A percentile compares a stretch with the other conserved stretches of the same genome.
These are phyloP conservation scores for Poecilobothrus nobilitatus DNA, from an alignment of 2,888 invertebrate genomes.

Conservation along the genomic window DNA sequence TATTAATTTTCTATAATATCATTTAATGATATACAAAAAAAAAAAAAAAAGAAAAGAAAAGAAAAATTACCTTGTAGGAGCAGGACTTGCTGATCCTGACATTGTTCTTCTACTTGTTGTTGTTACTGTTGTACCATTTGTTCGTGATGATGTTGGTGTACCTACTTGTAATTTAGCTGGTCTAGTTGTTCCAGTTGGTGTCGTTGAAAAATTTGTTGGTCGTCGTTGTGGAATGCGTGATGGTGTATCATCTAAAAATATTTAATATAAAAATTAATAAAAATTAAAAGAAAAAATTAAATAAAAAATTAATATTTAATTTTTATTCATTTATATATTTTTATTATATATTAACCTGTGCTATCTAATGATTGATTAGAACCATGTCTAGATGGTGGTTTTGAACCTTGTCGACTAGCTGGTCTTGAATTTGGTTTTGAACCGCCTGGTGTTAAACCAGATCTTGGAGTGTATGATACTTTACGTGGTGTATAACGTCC, in stretches of 20 bases:
- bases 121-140: conserved; percentile 57
- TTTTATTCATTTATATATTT: not conserved
- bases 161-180: conserved; percentile 51
- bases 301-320: conserved; percentile 14
- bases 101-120: conserved; percentile 58
- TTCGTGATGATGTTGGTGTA: conserved; percentile 51
- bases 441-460: conserved; percentile 64
- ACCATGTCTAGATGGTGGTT: conserved; percentile 88
- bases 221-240: conserved; percentile 75
- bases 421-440: conserved; percentile 79
- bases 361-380: conserved; percentile 85
- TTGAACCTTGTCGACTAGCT: conserved; percentile 76
- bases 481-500: conserved; percentile 57
- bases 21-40: too few relatives aligned
- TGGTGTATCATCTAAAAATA: conserved; percentile 63
- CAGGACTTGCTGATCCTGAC: conserved; percentile 67
- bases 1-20: too few relatives aligned
- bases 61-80: conserved; percentile 59
- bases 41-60: too few relatives aligned
- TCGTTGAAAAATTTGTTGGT: conserved; percentile 51
- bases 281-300: too few relatives aligned
- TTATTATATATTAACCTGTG: conserved; percentile 53
- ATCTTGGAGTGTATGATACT: conserved; percentile 51
- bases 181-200: conserved; percentile 47
- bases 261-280: too few relatives aligned